Conservation (phyloP, 35 echinoderm and acorn worm genomes). For the Lytechinus pictus region DNA sequence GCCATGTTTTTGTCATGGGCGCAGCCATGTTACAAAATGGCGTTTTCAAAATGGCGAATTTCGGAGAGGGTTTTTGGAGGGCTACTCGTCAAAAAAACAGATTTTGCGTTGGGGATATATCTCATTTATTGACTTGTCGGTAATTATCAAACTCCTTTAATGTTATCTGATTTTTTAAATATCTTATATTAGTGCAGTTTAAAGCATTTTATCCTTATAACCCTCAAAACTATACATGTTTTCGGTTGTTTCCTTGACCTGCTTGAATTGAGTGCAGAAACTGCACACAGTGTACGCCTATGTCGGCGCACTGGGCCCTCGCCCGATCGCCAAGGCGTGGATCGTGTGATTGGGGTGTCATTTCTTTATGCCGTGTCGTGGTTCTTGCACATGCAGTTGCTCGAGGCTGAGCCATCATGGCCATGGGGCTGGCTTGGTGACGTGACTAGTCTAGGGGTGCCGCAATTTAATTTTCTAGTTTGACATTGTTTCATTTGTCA, state of each 20-base stretch:
- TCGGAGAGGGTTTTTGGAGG: neutral
- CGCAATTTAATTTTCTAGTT: too few species aligned
- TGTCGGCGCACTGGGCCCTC: neutral
- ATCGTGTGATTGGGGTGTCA: neutral
- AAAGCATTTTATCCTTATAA: neutral
- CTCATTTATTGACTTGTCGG: neutral
- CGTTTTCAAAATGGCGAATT: slow-evolving; percentile 95
- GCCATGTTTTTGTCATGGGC: slow-evolving; percentile 99
- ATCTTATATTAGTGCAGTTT: neutral
- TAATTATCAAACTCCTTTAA: neutral
- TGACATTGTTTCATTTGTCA: too few species aligned
- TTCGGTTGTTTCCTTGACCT: neutral
- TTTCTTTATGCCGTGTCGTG: neutral
- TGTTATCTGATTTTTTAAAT: neutral
- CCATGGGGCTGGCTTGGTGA: too few species aligned
- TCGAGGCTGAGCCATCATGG: neutral
- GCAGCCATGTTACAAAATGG: slow-evolving; percentile 99
- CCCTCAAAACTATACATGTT: neutral
- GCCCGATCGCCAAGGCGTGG: neutral
- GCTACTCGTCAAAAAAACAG: neutral
- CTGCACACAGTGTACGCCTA: too few species aligned
- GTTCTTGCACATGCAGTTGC: neutral
- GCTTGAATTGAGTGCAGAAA: neutral
- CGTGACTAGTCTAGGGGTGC: too few species aligned
- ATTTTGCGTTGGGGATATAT: neutral